phyloP scores from a whole-genome alignment of 2,888 invertebrate species.

The Cataglyphis rosenhaueri region DNA sequence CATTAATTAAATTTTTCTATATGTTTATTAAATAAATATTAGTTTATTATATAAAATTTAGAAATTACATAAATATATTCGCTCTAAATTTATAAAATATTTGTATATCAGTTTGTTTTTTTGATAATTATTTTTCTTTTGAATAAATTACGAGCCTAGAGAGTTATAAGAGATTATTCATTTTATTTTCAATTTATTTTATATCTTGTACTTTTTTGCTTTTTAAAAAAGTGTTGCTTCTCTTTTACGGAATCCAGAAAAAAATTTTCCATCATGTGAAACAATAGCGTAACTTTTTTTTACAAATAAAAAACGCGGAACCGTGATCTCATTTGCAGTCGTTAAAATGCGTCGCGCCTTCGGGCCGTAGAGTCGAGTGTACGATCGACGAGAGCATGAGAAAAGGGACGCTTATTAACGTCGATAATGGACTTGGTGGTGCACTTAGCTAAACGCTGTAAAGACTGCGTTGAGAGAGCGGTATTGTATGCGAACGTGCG shows the following conservation, averaged over 20 bases:
- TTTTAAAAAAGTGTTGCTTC: background rate
- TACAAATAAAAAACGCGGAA: background rate
- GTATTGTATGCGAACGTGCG: constrained; percentile 55
- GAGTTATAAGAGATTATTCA: background rate
- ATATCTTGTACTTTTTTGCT: background rate
- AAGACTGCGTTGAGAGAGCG: constrained; percentile 61
- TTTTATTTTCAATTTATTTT: background rate
- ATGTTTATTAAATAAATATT: background rate
- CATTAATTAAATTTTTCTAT: background rate
- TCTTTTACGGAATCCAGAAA: background rate
- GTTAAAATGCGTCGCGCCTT: background rate
- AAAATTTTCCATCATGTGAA: background rate
- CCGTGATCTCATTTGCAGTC: background rate
- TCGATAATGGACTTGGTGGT: constrained; percentile 72
- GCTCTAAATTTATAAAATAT: background rate
- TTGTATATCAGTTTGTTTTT: background rate
- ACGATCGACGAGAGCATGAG: background rate
- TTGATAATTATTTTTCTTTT: background rate
- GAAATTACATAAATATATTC: background rate
- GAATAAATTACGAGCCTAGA: background rate
- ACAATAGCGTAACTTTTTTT: background rate
- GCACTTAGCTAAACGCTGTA: constrained; percentile 78
- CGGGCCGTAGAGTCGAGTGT: background rate
- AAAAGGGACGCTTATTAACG: constrained; percentile 71
- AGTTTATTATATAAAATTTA: background rate